Evolutionary conservation across 1,140 invertebrate species (phyloP), one percentile per base, ranked within the genome.

Genomic region (Lucilia cuprina): DNA sequence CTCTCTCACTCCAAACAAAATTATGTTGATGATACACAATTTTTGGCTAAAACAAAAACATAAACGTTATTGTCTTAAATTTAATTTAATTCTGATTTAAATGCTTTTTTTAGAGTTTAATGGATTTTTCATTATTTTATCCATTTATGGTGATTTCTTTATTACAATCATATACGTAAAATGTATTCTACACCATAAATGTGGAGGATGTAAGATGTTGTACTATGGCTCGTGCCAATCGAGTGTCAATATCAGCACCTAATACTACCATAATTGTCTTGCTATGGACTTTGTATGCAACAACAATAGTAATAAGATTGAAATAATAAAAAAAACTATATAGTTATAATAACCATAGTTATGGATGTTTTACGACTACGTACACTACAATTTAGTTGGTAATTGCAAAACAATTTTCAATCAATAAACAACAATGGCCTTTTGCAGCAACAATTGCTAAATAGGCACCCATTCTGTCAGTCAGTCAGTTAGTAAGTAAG

Each of bases 161-260:
- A 60, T 60, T 60, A 17, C n/a, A 70, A 70, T 60, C 55, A 60
- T n/a, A 78, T 10, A 35, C 75, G 47, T 3, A 41, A 60, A 60
- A 7, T 60, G 55, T 21, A n/a, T 49, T 80, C 41, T 50, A 25
- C 21, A 14, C 41, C 77, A 49, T 49, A 80, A 49, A 80, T 80
- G 17, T 50, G 47, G 17, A 12, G 77, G 17, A 13, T 80, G 77
- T 21, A 30, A 30, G 2, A 12, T 80, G n/a, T 50, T 21, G n/a
- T 80, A 70, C 65, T 50, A 80, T 80, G 47, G 77, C 77, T 80
- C 77, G 77, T 80, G 77, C 77, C 77, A 80, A 80, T 80, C 77
- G 77, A 80, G 77, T 80, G 77, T 80, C 77, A 80, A 80, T 80
- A 80, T 80, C 77, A 80, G 77, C 77, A 80, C 77, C 77, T 80